Base-by-base conservation (phyloP, 2,888 invertebrate species). In the Perithous albicinctus region DNA sequence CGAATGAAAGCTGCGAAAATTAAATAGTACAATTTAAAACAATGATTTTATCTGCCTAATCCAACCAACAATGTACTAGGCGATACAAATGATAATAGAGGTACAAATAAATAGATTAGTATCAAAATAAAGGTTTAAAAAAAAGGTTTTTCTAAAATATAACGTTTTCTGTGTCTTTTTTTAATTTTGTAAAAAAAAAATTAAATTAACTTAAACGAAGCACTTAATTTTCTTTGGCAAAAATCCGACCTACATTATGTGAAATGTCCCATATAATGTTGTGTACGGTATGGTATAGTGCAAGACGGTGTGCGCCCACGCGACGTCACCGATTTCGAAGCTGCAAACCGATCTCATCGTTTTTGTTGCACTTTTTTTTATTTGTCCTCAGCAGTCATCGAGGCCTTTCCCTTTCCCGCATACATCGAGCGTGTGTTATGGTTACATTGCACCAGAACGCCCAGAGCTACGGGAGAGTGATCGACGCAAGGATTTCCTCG, bases 401-500 rank as follows among this genome's bases (percentile, higher is more conserved):
- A 56, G 32, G 69, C 56, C 80, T 80, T 80, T 64, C 75, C 75
- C 26, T 82, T 78, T 61, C 48, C 48, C 43, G 51, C n/a, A n/a
- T 59, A 48, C 43, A 64, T 35, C 29, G 66, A 64, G 43, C 32
- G 59, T 64, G 63, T 69, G 54, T 56, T 69, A 70, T 74, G 29
- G 70, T 74, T 66, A 61, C 67, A 63, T 82, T 84, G 82, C 82
- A 82, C 84, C 80, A 78, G 78, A 84, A 43, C 63, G 84, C 84
- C 84, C 23, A 56, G 67, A 80, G 82, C 75, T 63, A 76, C 64
- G 74, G 48, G 59, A 78, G 18, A 61, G 38, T 77, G 74, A 82
- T 82, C 75, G 80, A 78, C 72, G 41, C 59, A 78, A 75, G 80
- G 74, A 78, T 78, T 78, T 80, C 80, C 74, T 67, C 66, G 41